Conservation (phyloP, 2,888 invertebrate genomes). For the Leucania comma region DNA sequence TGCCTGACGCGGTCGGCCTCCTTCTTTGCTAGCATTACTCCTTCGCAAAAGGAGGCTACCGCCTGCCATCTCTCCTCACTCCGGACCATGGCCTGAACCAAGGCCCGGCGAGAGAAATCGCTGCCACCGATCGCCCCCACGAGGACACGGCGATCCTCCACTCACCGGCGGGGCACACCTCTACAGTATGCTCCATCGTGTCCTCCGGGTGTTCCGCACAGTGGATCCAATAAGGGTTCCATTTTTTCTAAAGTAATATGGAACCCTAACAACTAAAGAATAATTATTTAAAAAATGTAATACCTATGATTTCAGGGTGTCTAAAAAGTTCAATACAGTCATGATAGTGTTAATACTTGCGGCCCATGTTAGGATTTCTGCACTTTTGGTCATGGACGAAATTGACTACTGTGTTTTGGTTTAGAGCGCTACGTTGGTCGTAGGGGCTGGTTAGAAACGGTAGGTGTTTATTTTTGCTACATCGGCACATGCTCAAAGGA, state of each 20-base stretch:
- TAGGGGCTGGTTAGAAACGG: background rate
- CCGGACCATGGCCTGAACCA: too few relatives aligned
- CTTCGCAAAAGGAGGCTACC: too few relatives aligned
- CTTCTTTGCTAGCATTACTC: too few relatives aligned
- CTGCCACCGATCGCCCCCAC: too few relatives aligned
- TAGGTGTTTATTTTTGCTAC: background rate
- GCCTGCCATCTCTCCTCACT: too few relatives aligned
- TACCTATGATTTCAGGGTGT: background rate
- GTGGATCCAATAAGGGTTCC: too few relatives aligned
- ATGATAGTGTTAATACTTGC: background rate
- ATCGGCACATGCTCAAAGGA: background rate
- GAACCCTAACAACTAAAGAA: background rate
- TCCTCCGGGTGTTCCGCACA: too few relatives aligned
- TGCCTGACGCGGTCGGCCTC: too few relatives aligned
- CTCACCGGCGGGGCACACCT: too few relatives aligned
- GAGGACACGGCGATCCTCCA: too few relatives aligned
- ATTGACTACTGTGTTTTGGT: background rate
- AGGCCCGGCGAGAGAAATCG: too few relatives aligned
- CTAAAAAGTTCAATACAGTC: background rate
- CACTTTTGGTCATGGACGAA: background rate
- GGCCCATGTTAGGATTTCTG: background rate
- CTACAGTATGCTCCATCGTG: too few relatives aligned
- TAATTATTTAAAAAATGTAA: background rate
- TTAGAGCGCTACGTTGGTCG: background rate
- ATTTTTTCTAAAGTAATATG: background rate